Evolutionary conservation across 2,113 vertebrate genomes (phyloP).

Genomic region (Callipepla squamata): DNA sequence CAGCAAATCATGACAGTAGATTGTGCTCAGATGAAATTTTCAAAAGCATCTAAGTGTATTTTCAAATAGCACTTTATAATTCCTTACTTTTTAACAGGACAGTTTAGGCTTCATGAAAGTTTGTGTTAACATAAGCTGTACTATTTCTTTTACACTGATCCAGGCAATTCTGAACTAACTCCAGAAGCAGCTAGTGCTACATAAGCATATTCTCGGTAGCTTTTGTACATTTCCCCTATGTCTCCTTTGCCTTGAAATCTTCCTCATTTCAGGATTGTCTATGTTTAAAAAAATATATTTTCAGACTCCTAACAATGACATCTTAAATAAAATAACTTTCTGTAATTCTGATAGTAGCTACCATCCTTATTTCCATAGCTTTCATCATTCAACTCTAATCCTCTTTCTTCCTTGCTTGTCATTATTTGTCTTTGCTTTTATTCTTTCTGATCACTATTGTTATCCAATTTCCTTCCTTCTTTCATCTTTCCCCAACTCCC

Average conservation of each 20-base stretch:
- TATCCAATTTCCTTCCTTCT: conserved; percentile 70
- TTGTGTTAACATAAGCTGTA: not conserved
- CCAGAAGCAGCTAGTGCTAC: not conserved
- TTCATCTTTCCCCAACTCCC: conserved; percentile 56
- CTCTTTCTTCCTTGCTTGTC: conserved; percentile 53
- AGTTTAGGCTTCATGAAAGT: not conserved
- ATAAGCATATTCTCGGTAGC: not conserved
- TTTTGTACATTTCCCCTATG: not conserved
- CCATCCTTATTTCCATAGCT: conserved; percentile 64
- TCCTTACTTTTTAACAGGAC: not conserved
- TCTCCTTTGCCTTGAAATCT: conserved; percentile 6
- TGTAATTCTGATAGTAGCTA: conserved; percentile 20
- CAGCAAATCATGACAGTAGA: not conserved
- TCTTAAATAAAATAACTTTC: conserved; percentile 40
- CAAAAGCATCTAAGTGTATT: not conserved
- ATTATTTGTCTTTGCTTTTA: conserved; percentile 64
- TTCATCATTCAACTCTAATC: conserved; percentile 67
- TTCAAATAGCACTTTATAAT: not conserved
- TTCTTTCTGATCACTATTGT: conserved; percentile 67
- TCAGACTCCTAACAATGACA: conserved; percentile 9
- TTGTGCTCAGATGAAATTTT: not conserved
- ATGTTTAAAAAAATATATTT: not conserved
- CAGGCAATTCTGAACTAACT: not conserved
- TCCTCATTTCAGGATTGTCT: not conserved
- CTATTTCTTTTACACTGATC: not conserved